These are phyloP conservation scores for Rhagium mordax DNA, from an alignment of 2,888 invertebrate genomes.

Conservation along the genomic window DNA sequence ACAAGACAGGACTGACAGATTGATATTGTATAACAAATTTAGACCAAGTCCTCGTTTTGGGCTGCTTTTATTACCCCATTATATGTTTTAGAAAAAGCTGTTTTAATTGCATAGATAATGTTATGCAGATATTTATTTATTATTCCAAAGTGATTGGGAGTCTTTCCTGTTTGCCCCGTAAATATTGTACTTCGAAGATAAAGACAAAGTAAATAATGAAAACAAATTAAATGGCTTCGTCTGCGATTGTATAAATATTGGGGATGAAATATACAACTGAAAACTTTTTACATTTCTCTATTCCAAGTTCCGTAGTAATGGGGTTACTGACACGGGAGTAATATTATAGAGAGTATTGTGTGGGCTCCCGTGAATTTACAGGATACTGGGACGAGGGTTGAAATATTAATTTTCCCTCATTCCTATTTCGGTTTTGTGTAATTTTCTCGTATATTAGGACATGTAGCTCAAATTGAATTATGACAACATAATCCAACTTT, in stretches of 20 bases:
- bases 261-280: constrained; percentile 4
- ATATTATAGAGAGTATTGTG: constrained; percentile 20
- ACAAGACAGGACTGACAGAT: too few relatives aligned
- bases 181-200: not conserved
- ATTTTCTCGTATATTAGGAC: constrained; percentile 15
- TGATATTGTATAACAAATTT: too few relatives aligned
- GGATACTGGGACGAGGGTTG: not conserved
- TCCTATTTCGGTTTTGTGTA: constrained; percentile 22
- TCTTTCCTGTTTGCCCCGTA: not conserved
- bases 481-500: constrained; percentile 22
- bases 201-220: not conserved
- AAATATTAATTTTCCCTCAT: constrained; percentile 24
- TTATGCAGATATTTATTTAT: not conserved
- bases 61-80: too few relatives aligned
- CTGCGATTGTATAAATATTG: constrained; percentile 9
- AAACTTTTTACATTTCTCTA: constrained; percentile 12
- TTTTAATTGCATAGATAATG: too few relatives aligned
- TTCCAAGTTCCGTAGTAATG: constrained; percentile 6
- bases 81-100: too few relatives aligned
- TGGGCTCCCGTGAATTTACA: not conserved
- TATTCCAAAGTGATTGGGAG: not conserved
- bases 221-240: constrained; percentile 1
- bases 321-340: constrained; percentile 7
- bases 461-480: constrained; percentile 21
- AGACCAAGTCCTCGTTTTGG: too few relatives aligned